These are phyloP conservation scores for Tor tambroides DNA, from an alignment of 2,113 vertebrate genomes.

Conservation along the genomic window DNA sequence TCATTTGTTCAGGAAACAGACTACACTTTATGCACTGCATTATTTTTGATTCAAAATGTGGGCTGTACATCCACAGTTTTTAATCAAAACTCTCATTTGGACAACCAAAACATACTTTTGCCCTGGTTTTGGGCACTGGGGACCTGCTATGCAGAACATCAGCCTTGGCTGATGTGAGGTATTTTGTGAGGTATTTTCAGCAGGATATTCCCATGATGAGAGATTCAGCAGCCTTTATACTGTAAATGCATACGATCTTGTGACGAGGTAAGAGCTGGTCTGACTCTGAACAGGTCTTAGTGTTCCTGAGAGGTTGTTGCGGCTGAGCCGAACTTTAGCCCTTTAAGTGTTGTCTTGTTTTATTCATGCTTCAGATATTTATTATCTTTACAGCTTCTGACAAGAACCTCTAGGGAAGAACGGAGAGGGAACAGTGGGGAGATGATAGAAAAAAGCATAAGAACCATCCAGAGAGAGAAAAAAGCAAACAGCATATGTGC, in stretches of 20 bases:
- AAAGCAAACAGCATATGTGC: constrained; percentile 13
- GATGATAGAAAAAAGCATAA: neutral
- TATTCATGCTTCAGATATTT: constrained; percentile 51
- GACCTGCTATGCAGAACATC: neutral
- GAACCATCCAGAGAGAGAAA: neutral
- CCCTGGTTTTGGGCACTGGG: neutral
- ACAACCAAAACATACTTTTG: neutral
- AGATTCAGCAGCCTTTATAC: constrained; percentile 9
- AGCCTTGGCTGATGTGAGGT: neutral
- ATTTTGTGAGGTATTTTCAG: neutral
- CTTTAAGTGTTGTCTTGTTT: constrained; percentile 34
- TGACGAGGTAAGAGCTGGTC: neutral
- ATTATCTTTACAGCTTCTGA: constrained; percentile 19
- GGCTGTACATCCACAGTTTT: neutral
- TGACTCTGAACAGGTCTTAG: neutral
- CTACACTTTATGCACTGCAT: neutral
- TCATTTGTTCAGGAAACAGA: neutral
- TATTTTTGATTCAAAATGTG: neutral
- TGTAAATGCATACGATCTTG: neutral
- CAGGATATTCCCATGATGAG: neutral
- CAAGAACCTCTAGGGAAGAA: constrained; percentile 35
- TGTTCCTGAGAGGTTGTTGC: neutral
- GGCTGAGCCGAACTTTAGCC: constrained; percentile 2
- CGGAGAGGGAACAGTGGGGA: neutral
- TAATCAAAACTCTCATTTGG: neutral